A percentile compares a stretch with the other conserved stretches of the same genome.
phyloP scores from a whole-genome alignment of 2,113 vertebrate species.

The Lanius ludovicianus region DNA sequence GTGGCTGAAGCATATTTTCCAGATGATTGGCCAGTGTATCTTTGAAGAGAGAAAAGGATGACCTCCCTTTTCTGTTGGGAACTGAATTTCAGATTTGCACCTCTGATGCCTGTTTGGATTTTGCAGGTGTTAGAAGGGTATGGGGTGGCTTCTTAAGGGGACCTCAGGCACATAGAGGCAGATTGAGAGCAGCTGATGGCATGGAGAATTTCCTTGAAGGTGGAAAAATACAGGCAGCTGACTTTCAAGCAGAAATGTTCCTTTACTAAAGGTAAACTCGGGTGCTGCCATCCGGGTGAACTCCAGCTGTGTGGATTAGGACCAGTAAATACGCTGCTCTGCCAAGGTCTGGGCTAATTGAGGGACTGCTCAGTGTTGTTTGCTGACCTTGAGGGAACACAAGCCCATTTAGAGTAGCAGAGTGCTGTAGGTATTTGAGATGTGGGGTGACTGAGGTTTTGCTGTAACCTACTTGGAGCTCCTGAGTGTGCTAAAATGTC shows the following conservation, averaged over 20 bases:
- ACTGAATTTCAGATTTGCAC: background rate
- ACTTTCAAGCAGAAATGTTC: background rate
- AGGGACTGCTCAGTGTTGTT: background rate
- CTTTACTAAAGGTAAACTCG: background rate
- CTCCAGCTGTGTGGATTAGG: background rate
- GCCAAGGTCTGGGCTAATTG: conserved; percentile 23
- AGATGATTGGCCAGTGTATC: background rate
- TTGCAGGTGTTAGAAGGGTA: background rate
- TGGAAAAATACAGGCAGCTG: conserved; percentile 47
- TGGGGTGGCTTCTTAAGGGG: background rate
- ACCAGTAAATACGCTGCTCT: background rate
- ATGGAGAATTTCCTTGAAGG: background rate
- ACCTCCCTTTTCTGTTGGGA: background rate
- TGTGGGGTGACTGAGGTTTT: conserved; percentile 26
- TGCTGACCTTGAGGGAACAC: conserved; percentile 17
- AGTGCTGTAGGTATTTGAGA: background rate
- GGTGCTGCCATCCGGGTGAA: conserved; percentile 1
- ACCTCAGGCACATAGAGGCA: background rate
- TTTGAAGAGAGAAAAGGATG: background rate
- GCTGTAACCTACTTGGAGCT: background rate
- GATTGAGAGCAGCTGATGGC: background rate
- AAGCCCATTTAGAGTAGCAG: background rate
- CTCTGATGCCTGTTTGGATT: background rate
- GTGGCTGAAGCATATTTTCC: background rate
- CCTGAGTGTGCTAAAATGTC: background rate